These are phyloP conservation scores for Leuctra nigra DNA, from an alignment of 2,888 invertebrate genomes.

Conservation along the genomic window DNA sequence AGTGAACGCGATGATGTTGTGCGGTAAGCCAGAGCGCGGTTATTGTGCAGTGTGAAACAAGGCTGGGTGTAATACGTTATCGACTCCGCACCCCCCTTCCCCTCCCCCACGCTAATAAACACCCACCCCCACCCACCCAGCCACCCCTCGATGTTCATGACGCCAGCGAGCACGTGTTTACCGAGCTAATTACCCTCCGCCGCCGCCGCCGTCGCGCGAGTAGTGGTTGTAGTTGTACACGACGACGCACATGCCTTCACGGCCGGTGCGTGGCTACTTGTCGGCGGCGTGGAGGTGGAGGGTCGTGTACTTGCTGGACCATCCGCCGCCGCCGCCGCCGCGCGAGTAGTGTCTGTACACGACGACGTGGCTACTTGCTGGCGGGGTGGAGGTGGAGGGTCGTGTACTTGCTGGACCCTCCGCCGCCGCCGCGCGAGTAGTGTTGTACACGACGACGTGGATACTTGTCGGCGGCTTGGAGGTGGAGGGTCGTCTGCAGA, in stretches of 20 bases:
- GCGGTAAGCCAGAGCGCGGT: conserved; percentile 26
- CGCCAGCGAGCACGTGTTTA: conserved; percentile 26
- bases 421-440: conserved; percentile 29
- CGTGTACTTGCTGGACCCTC: conserved; percentile 30
- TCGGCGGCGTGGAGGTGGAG: too few relatives aligned
- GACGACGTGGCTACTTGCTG: too few relatives aligned
- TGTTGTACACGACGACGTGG: neutral
- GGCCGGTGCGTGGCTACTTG: too few relatives aligned
- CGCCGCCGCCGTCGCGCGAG: too few relatives aligned
- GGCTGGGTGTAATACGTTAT: conserved; percentile 28
- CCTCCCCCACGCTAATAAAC: conserved; percentile 26
- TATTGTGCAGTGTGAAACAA: conserved; percentile 26
- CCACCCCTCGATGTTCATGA: conserved; percentile 20
- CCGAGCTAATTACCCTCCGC: conserved; percentile 29
- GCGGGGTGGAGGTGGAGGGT: too few relatives aligned
- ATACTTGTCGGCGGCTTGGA: too few relatives aligned
- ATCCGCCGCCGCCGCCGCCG: neutral
- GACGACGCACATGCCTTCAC: too few relatives aligned
- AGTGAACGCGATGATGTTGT: conserved; percentile 21
- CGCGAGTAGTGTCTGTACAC: too few relatives aligned
- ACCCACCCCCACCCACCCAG: too few relatives aligned
- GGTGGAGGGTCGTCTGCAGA: too few relatives aligned
- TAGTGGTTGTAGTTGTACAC: too few relatives aligned
- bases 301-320: neutral
- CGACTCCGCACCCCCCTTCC: conserved; percentile 26